phyloP scores from a whole-genome alignment of 2,113 vertebrate genomes.

The Scomber scombrus region DNA sequence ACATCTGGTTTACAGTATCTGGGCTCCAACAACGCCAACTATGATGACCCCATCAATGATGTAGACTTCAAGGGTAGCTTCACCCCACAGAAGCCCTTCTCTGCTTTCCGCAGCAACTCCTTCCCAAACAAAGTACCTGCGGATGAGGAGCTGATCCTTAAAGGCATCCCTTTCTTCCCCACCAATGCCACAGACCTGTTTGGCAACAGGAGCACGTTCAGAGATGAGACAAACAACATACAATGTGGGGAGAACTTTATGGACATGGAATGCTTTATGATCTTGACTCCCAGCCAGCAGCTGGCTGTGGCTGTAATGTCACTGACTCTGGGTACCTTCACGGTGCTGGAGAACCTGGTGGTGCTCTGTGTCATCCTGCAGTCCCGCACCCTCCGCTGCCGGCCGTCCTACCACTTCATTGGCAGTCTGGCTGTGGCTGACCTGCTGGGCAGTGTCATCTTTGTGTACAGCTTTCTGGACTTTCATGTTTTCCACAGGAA shows the following conservation, averaged over 20 bases:
- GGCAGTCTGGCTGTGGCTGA: slow-evolving; percentile 97
- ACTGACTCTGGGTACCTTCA: slow-evolving; percentile 97
- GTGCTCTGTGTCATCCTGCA: slow-evolving; percentile 96
- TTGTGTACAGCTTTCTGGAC: slow-evolving; percentile 99
- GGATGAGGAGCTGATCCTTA: slow-evolving; percentile 90
- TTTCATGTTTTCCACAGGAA: slow-evolving; percentile 99
- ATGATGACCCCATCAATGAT: slow-evolving; percentile 90
- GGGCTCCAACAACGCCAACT: slow-evolving; percentile 95
- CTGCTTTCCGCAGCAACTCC: slow-evolving; percentile 93
- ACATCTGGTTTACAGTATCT: slow-evolving; percentile 96
- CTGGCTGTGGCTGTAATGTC: slow-evolving; percentile 95
- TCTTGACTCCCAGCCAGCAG: slow-evolving; percentile 97
- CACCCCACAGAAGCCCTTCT: slow-evolving; percentile 93
- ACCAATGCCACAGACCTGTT: slow-evolving; percentile 94
- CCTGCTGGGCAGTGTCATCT: slow-evolving; percentile 97
- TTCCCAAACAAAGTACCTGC: slow-evolving; percentile 93
- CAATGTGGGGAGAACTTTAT: slow-evolving; percentile 99
- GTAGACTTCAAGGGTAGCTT: slow-evolving; percentile 92
- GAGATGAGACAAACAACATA: slow-evolving; percentile 90
- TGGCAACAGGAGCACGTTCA: slow-evolving; percentile 90
- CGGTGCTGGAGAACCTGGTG: slow-evolving; percentile 96
- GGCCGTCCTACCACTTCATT: slow-evolving; percentile 98
- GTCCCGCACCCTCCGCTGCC: slow-evolving; percentile 94
- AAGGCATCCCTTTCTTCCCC: slow-evolving; percentile 89
- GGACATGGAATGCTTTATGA: slow-evolving; percentile 99